Percentiles rank a stretch among this genome's conserved stretches.
Evolutionary conservation across 2,113 vertebrate genomes (phyloP).

Genomic region (Cettia cetti): DNA sequence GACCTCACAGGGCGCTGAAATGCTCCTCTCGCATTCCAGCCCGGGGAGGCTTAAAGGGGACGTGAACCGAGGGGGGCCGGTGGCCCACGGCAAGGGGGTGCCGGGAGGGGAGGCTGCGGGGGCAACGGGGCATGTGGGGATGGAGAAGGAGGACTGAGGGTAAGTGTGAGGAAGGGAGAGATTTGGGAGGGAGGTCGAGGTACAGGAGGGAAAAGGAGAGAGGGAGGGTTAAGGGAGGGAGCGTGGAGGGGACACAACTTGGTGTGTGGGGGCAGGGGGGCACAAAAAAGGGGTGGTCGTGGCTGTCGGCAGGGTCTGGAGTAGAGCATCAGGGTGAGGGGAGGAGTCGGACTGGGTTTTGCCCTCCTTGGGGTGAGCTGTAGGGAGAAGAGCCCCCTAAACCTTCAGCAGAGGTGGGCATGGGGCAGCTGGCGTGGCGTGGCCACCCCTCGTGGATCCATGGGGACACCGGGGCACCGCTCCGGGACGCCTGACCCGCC

Average conservation of each 20-base stretch:
- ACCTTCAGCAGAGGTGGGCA: not conserved
- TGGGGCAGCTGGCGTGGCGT: rapidly evolving
- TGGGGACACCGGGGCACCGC: rapidly evolving
- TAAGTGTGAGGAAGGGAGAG: not conserved
- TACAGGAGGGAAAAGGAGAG: not conserved
- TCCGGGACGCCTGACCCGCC: not conserved
- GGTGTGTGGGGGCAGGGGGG: not conserved
- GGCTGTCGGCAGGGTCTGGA: not conserved
- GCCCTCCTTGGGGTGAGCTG: not conserved
- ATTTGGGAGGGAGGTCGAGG: not conserved
- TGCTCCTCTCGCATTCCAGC: conserved; percentile 71
- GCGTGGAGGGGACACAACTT: rapidly evolving
- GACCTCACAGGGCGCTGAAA: conserved; percentile 69
- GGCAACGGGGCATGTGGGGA: not conserved
- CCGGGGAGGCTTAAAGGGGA: conserved; percentile 71
- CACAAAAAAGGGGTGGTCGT: not conserved
- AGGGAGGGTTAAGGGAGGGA: not conserved
- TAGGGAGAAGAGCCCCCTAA: not conserved
- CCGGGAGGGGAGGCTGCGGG: not conserved
- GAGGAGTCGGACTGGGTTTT: not conserved
- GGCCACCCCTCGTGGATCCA: rapidly evolving
- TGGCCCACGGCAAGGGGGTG: not conserved
- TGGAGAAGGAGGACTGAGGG: not conserved
- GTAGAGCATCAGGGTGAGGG: not conserved
- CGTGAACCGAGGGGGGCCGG: not conserved